phyloP scores from a whole-genome alignment of 2,888 invertebrate species.

The Dioctria rufipes region DNA sequence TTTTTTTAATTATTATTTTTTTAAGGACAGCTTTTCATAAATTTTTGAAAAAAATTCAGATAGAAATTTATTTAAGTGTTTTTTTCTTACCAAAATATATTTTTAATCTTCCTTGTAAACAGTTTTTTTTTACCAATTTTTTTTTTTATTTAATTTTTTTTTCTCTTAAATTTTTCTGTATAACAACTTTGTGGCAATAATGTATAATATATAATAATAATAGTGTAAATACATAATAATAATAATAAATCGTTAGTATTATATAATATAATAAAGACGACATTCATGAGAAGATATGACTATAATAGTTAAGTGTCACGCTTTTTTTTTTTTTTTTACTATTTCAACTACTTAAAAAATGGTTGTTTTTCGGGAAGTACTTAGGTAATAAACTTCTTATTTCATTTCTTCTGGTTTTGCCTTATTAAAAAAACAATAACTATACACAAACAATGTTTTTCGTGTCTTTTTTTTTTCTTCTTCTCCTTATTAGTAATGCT shows the following conservation, averaged over 20 bases:
- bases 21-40: conserved; percentile 40
- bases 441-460: conserved; percentile 28
- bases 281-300: conserved; percentile 51
- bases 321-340: conserved; percentile 15
- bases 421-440: conserved; percentile 31
- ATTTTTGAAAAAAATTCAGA: conserved; percentile 51
- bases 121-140: conserved; percentile 53
- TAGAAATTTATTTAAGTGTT: conserved; percentile 25
- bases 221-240: neutral
- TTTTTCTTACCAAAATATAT: conserved; percentile 54
- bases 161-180: conserved; percentile 32
- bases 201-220: neutral
- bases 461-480: conserved; percentile 10
- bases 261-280: conserved; percentile 49
- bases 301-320: conserved; percentile 40
- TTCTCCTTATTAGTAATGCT: conserved; percentile 9
- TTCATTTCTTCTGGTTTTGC: neutral
- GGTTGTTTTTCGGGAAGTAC: conserved; percentile 35
- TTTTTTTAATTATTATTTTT: conserved; percentile 13
- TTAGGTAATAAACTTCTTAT: conserved; percentile 18
- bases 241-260: conserved; percentile 49
- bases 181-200: conserved; percentile 51
- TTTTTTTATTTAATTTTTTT: conserved; percentile 10
- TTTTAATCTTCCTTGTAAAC: conserved; percentile 47
- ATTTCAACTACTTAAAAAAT: conserved; percentile 43